These are phyloP conservation scores for Siphlonurus alternatus DNA, from an alignment of 2,888 invertebrate species.

Conservation along the genomic window DNA sequence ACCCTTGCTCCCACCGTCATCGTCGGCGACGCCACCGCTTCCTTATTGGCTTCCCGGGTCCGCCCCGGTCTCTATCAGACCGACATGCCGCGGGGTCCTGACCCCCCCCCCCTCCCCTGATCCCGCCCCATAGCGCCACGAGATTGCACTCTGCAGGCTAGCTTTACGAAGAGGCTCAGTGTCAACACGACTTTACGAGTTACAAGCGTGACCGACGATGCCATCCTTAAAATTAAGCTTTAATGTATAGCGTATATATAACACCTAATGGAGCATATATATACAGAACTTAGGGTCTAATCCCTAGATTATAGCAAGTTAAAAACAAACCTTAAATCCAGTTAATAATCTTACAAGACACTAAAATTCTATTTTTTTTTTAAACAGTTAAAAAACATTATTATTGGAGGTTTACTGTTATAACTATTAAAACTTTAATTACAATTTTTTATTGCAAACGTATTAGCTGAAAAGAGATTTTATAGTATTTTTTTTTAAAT, in stretches of 20 bases:
- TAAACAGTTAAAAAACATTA: no score
- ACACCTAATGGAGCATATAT: neutral
- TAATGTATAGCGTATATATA: neutral
- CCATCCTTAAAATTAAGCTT: neutral
- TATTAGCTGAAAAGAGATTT: no score
- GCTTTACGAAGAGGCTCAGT: neutral
- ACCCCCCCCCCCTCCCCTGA: neutral
- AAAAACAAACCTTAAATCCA: no score
- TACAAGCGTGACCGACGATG: neutral
- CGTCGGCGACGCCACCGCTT: no score
- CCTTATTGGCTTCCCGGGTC: neutral
- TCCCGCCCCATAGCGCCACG: neutral
- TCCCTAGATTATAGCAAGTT: no score
- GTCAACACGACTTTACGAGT: neutral
- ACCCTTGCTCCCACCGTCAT: neutral
- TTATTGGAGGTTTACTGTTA: no score
- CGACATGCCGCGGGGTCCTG: neutral
- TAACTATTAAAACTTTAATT: no score
- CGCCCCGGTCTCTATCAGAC: neutral
- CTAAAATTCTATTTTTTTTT: no score
- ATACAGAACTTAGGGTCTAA: neutral
- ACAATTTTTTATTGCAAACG: no score
- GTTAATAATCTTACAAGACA: no score
- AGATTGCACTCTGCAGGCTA: neutral
- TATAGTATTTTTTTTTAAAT: no score